These are phyloP conservation scores for Eptatretus atami DNA, from an alignment of 2,797 vertebrate genomes.

Conservation along the genomic window DNA sequence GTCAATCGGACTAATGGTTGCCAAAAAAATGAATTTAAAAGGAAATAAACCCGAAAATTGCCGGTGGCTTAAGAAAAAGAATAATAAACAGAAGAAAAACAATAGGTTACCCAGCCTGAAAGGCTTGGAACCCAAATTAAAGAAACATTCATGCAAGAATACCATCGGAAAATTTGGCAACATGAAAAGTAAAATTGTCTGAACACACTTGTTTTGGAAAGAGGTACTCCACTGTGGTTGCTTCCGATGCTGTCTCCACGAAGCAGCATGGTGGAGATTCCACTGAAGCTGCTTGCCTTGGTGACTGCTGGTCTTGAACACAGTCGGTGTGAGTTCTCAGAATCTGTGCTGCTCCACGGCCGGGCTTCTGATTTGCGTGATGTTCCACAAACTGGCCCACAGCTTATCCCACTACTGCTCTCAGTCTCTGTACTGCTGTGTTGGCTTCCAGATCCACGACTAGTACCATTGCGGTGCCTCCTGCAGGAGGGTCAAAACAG, in stretches of 20 bases:
- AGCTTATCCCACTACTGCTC: neutral
- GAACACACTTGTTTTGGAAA: no score
- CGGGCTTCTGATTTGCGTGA: neutral
- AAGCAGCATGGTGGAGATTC: neutral
- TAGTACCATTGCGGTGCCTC: neutral
- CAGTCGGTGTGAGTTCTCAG: neutral
- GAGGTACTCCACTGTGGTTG: no score
- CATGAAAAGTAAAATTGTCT: no score
- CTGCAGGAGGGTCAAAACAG: neutral
- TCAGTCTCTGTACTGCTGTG: conserved; percentile 1
- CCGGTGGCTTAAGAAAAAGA: no score
- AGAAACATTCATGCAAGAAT: no score
- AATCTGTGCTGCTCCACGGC: neutral
- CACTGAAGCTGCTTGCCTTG: conserved; percentile 4
- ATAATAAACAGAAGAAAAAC: no score
- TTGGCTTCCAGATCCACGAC: neutral
- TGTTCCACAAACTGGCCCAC: neutral
- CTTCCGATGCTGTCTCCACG: conserved; percentile 1
- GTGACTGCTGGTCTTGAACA: neutral
- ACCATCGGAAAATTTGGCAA: no score
- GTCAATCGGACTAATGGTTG: no score
- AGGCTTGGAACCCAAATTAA: no score
- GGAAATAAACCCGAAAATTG: no score
- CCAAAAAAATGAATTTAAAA: no score
- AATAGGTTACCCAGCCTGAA: no score